Evolutionary conservation across 1,140 invertebrate species (phyloP).

Genomic region (Cepaea nemoralis): DNA sequence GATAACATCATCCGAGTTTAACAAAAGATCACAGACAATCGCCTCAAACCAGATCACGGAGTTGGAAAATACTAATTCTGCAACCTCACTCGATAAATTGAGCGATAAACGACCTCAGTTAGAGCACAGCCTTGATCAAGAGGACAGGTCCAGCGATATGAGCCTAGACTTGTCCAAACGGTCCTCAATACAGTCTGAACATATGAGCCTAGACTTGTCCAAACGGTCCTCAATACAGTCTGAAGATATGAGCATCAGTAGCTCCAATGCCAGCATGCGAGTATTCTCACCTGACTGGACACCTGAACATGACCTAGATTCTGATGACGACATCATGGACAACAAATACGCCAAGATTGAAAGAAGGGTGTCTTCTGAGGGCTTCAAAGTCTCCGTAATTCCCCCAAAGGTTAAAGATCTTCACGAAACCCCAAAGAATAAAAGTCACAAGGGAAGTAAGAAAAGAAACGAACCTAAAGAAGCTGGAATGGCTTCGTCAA

Average conservation of each 20-base stretch:
- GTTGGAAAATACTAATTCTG: too few species aligned
- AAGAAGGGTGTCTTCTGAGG: conserved; percentile 46
- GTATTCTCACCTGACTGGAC: conserved; percentile 57
- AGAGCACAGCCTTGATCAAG: background rate
- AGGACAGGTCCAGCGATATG: background rate
- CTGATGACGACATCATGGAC: conserved; percentile 64
- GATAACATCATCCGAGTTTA: too few species aligned
- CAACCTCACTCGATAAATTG: background rate
- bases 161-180: background rate
- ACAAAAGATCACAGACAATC: conserved; percentile 54
- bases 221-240: background rate
- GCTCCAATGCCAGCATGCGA: conserved; percentile 26
- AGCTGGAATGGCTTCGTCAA: background rate
- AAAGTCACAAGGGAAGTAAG: conserved; percentile 22
- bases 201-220: background rate
- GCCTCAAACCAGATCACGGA: too few species aligned
- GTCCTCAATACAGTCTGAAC: background rate
- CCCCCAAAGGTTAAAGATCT: conserved; percentile 57
- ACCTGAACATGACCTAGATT: conserved; percentile 61
- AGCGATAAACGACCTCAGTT: background rate
- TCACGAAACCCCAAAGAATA: conserved; percentile 42
- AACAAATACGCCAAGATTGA: conserved; percentile 42
- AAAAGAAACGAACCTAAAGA: conserved; percentile 16
- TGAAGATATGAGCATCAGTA: conserved; percentile 28
- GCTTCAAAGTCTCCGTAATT: conserved; percentile 63